Evolutionary conservation across 30 jellyfish, hydroid and myxozoan genomes (phyloP).

Genomic region (Aurelia coerulea): DNA sequence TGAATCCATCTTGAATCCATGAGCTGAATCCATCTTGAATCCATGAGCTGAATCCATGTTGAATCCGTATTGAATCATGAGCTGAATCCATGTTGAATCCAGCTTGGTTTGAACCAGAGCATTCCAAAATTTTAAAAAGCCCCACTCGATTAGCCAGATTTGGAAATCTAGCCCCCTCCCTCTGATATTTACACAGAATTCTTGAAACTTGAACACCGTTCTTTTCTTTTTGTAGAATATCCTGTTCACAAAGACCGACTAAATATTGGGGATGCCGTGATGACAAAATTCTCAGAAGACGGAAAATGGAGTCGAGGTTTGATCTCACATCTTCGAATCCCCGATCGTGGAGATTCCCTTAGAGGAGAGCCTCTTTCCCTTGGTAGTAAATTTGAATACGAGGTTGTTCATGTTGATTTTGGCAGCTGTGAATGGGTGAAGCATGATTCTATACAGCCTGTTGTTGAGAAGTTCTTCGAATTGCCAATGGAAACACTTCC

Average conservation of each 20-base stretch:
- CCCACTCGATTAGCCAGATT: too few relatives aligned
- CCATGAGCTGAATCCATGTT: too few relatives aligned
- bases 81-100: too few relatives aligned
- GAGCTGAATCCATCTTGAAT: too few relatives aligned
- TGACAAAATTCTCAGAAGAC: constrained; percentile 77
- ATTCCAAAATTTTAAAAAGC: too few relatives aligned
- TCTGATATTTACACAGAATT: too few relatives aligned
- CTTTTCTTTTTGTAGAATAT: constrained; percentile 7
- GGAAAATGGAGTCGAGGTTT: constrained; percentile 87
- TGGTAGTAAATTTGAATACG: constrained; percentile 39
- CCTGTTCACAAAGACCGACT: constrained; percentile 34
- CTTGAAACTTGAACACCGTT: too few relatives aligned
- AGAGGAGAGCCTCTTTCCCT: constrained; percentile 7
- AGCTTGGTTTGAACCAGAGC: too few relatives aligned
- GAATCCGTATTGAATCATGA: too few relatives aligned
- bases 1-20: too few relatives aligned
- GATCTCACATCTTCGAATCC: constrained; percentile 34
- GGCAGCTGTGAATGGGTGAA: constrained; percentile 90
- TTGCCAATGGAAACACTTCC: constrained; percentile 90
- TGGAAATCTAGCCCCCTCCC: too few relatives aligned
- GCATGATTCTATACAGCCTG: constrained; percentile 68
- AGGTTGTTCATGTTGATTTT: constrained; percentile 85
- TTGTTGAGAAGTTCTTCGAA: constrained; percentile 79
- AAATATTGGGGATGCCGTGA: constrained; percentile 78
- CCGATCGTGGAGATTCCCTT: constrained; percentile 17